Base-by-base conservation (phyloP, 2,113 vertebrate species). In the Callionymus lyra region DNA sequence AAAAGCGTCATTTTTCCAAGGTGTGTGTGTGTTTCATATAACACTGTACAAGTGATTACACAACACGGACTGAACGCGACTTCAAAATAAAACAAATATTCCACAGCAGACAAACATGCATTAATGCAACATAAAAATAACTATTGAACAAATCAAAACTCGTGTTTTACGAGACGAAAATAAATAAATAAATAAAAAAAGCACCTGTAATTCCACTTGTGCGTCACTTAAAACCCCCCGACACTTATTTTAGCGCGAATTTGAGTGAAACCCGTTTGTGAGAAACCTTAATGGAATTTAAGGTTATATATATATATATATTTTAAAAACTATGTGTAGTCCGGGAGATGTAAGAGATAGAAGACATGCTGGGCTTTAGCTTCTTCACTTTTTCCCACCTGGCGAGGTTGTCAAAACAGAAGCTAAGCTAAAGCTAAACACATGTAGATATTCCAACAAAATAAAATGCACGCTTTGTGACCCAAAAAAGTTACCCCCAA, bases 301-400 rank as follows among this genome's bases (percentile, higher is more conserved):
- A n/a, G n/a, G n/a, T n/a, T n/a, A n/a, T n/a, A n/a, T n/a, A n/a
- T n/a, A n/a, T n/a, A n/a, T n/a, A n/a, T n/a, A n/a, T n/a, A n/a
- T n/a, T n/a, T n/a, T n/a, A n/a, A n/a, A n/a, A 8, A 27, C 21
- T 5, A 27, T 27, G 21, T 27, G 21, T 27, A 27, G 21, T 27
- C 21, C 21, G 21, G 21, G 21, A 8, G 21, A 4, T 5, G 21
- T 27, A 8, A 27, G 21, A 61, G 59, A 52, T 56, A 63, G 32
- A 44, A 76, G 56, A 59, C 65, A 50, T 63, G 70, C 65, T 68
- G 51, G 70, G n/a, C n/a, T n/a, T 53, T 75, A 62, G 69, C 65
- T 39, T 59, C 40, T 68, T 41, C 44, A n/a, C 33, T 16, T 34
- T 52, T 63, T 59, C 66, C 72, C 69, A 76, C 69, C 76, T 66